Conservation (phyloP, 2,888 invertebrate species). For the Caenorhabditis sp. region DNA sequence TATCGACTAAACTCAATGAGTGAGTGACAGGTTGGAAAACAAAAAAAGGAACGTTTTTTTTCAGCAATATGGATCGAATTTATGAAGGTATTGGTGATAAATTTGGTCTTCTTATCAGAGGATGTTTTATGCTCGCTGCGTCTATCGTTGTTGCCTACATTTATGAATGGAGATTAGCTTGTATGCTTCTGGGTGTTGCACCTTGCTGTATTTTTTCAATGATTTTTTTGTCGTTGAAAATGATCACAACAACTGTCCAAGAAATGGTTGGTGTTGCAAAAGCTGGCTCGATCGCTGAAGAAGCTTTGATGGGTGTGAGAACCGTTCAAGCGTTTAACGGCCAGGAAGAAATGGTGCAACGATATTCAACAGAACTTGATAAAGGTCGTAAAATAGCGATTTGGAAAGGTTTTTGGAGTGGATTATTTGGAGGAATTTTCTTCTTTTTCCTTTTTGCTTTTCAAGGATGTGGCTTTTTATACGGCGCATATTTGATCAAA, state of each 20-base stretch:
- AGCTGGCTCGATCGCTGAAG: slow-evolving; percentile 64
- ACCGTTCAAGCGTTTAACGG: slow-evolving; percentile 65
- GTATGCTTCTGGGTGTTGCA: slow-evolving; percentile 47
- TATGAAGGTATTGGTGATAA: slow-evolving; percentile 65
- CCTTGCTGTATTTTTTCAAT: neutral
- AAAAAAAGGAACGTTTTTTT: too few relatives aligned
- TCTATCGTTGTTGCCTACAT: slow-evolving; percentile 56
- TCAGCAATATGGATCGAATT: slow-evolving; percentile 45
- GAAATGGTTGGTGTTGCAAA: slow-evolving; percentile 56
- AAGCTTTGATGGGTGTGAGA: slow-evolving; percentile 60
- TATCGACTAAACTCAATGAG: slow-evolving; percentile 62
- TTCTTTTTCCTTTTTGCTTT: slow-evolving; percentile 60
- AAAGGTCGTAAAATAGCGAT: slow-evolving; percentile 55
- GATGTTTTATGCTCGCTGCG: slow-evolving; percentile 55
- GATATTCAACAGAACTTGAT: slow-evolving; percentile 50
- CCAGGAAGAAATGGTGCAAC: slow-evolving; percentile 57
- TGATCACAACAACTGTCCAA: slow-evolving; percentile 44
- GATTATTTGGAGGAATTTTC: slow-evolving; percentile 63
- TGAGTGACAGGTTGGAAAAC: too few relatives aligned
- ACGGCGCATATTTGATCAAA: slow-evolving; percentile 56
- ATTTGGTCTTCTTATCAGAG: slow-evolving; percentile 62
- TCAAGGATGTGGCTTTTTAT: slow-evolving; percentile 55
- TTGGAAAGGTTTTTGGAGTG: slow-evolving; percentile 62
- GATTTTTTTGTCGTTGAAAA: neutral
- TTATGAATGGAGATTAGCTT: slow-evolving; percentile 62